Evolutionary conservation across 2,888 invertebrate genomes (phyloP), one percentile per base, ranked within the genome.

Genomic region (Sisyra terminalis): DNA sequence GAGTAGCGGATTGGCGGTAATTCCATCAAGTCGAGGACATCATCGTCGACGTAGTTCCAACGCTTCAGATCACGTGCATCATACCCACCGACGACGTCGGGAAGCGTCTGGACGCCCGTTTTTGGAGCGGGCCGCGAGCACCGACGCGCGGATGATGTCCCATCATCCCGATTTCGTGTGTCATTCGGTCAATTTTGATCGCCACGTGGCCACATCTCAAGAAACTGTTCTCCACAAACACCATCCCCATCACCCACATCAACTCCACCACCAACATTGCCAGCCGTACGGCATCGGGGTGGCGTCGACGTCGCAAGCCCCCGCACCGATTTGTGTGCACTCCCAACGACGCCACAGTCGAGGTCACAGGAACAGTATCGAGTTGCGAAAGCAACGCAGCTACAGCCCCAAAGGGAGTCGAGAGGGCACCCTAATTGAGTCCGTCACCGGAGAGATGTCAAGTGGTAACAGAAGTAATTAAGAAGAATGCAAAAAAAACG

Each of bases 11-110:
- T 24, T 24, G 7, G 24, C 24, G 24, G 24, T 7, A 24, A 24
- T 24, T 24, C 24, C 24, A 7, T 24, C 24, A 5, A 24, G 24
- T 24, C 24, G 24, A 5, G 24, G 24, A 24, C 24, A 24, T 24
- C 24, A 24, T 39, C 51, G 50, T 32, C 51, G 64, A 30, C 51
- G 65, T 11, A 63, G 60, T 47, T 65, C 65, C 2, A 65, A 65
- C 47, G 59, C 64, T 3, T 64, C 64, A 1, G 65, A 64, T 42
- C 60, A 59, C 44, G 57, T 60, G 10, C 56, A 51, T 49, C 55
- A 53, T 34, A 47, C 55, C 2, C 24, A 24, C 7, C 52, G 60
- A 10, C 46, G 56, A 13, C 51, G 55, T 44, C 53, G 52, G 44
- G 47, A 56, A 37, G 61, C 61, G n/a, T n/a, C 35, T 8, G 5